A percentile compares a stretch with the other conserved stretches of the same genome.
Conservation (phyloP, 2,888 invertebrate genomes). For the Ichneumon xanthorius region DNA sequence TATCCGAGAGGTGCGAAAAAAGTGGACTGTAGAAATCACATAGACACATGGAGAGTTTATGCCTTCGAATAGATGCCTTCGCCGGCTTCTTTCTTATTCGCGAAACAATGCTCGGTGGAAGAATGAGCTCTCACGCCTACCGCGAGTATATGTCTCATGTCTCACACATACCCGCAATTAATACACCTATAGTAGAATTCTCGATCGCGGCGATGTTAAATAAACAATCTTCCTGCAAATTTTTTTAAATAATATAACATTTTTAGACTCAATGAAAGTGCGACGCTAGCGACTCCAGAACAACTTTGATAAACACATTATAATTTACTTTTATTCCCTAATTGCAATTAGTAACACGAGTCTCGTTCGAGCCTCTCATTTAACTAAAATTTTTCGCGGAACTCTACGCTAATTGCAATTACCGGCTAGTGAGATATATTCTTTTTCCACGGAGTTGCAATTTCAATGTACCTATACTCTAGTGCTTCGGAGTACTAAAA, state of each 20-base stretch:
- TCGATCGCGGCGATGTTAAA: conserved; percentile 24
- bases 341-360: conserved; percentile 59
- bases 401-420: conserved; percentile 52
- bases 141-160: conserved; percentile 25
- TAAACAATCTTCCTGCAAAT: conserved; percentile 13
- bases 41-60: conserved; percentile 12
- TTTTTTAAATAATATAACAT: neutral
- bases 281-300: neutral
- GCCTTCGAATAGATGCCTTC: neutral
- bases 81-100: conserved; percentile 49
- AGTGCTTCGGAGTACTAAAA: neutral
- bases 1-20: conserved; percentile 44
- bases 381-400: conserved; percentile 2
- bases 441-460: neutral
- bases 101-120: conserved; percentile 48
- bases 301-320: neutral
- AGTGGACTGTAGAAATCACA: conserved; percentile 58
- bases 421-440: conserved; percentile 6
- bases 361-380: conserved; percentile 17
- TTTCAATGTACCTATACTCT: neutral
- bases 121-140: conserved; percentile 60
- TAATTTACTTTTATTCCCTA: conserved; percentile 34
- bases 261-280: neutral
- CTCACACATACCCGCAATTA: conserved; percentile 45
- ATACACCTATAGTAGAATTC: neutral